These are phyloP conservation scores for Eupeodes corollae DNA, from an alignment of 1,140 invertebrate genomes.

Conservation along the genomic window DNA sequence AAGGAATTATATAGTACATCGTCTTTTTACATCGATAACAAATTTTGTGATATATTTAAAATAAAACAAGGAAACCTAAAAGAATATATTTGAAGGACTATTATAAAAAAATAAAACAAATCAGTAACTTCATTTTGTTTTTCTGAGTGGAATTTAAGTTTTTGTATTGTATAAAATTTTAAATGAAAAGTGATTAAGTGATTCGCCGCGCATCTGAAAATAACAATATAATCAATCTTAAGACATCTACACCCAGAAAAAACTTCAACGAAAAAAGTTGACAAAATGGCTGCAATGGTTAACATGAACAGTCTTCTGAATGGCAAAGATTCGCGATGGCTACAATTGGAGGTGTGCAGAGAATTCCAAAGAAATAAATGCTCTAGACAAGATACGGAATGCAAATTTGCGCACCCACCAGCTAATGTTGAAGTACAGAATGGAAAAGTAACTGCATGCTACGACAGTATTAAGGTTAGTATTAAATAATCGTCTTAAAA, in stretches of 20 bases:
- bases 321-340: conserved; percentile 98
- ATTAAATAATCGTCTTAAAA: not conserved
- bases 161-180: no score
- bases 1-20: no score
- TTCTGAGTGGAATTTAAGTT: no score
- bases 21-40: not conserved
- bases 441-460: conserved; percentile 98
- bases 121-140: no score
- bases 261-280: conserved; percentile 11
- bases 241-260: not conserved
- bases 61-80: not conserved
- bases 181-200: no score
- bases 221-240: no score
- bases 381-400: conserved; percentile 94
- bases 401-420: conserved; percentile 99
- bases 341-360: conserved; percentile 98
- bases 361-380: conserved; percentile 99
- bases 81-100: not conserved
- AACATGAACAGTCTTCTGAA: conserved; percentile 95
- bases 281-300: conserved; percentile 79
- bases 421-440: conserved; percentile 99
- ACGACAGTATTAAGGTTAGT: conserved; percentile 99
- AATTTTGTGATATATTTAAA: not conserved
- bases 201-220: no score
- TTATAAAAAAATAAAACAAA: not conserved